Conservation (phyloP, 2,888 invertebrate species). For the Autographa gamma region DNA sequence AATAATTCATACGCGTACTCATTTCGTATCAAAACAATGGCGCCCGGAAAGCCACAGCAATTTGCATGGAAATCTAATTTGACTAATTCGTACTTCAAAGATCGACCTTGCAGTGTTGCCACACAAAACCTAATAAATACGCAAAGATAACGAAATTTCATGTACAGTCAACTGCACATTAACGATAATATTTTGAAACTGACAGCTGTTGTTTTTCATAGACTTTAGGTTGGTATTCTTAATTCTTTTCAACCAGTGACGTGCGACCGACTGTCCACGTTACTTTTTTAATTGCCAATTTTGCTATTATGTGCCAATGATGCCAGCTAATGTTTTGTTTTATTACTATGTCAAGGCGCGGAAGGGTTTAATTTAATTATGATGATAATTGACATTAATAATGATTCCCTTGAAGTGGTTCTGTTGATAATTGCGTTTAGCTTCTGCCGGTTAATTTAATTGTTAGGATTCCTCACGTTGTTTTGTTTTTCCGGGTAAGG, state of each 20-base stretch:
- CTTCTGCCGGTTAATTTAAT: slow-evolving; percentile 5
- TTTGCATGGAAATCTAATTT: slow-evolving; percentile 55
- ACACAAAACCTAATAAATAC: slow-evolving; percentile 55
- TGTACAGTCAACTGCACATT: slow-evolving; percentile 24
- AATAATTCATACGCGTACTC: slow-evolving; percentile 40
- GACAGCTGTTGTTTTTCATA: not conserved
- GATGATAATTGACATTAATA: slow-evolving; percentile 30
- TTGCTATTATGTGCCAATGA: slow-evolving; percentile 58
- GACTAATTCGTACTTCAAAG: slow-evolving; percentile 49
- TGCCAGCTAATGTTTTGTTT: slow-evolving; percentile 45
- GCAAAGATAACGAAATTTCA: slow-evolving; percentile 58
- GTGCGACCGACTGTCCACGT: slow-evolving; percentile 28
- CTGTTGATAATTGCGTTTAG: slow-evolving; percentile 10
- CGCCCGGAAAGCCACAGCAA: slow-evolving; percentile 46
- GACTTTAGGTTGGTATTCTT: not conserved
- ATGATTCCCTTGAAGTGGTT: slow-evolving; percentile 26
- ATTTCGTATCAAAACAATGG: slow-evolving; percentile 45
- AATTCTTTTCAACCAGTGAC: not conserved
- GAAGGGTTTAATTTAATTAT: slow-evolving; percentile 35
- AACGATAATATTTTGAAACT: not conserved
- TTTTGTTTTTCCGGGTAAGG: not conserved
- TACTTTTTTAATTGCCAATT: slow-evolving; percentile 57
- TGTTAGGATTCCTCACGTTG: not conserved
- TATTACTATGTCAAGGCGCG: slow-evolving; percentile 53
- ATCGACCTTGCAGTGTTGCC: slow-evolving; percentile 57